These are phyloP conservation scores for Prietella phreatophila DNA, from an alignment of 2,113 vertebrate genomes.

Conservation along the genomic window DNA sequence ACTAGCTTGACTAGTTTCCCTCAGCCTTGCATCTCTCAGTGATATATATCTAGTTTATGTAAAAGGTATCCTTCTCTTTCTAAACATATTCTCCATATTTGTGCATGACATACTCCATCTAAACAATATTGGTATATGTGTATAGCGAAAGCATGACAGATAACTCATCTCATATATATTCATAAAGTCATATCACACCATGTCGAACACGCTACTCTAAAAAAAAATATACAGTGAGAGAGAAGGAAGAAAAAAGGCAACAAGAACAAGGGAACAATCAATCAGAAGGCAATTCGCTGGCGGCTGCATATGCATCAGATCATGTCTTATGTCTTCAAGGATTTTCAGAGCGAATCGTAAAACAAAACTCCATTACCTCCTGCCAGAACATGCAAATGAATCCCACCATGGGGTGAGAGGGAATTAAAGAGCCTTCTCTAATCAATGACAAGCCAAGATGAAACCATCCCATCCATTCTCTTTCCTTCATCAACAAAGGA, in stretches of 20 bases:
- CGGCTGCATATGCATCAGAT: constrained; percentile 99
- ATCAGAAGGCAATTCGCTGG: constrained; percentile 91
- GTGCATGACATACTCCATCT: constrained; percentile 43
- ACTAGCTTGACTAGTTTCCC: not conserved
- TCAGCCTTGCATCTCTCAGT: not conserved
- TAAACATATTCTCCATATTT: constrained; percentile 50
- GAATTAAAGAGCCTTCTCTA: constrained; percentile 98
- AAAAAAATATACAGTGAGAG: constrained; percentile 48
- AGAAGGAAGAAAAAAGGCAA: constrained; percentile 60
- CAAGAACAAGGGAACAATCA: constrained; percentile 80
- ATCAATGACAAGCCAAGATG: constrained; percentile 99
- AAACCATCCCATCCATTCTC: constrained; percentile 84
- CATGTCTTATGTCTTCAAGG: constrained; percentile 97
- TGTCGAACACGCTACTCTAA: constrained; percentile 48
- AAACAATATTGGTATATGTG: constrained; percentile 56
- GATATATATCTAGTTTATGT: constrained; percentile 35
- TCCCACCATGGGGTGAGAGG: constrained; percentile 98
- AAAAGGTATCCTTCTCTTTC: constrained; percentile 48
- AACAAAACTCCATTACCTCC: constrained; percentile 99
- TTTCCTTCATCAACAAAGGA: constrained; percentile 73
- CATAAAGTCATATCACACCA: constrained; percentile 45
- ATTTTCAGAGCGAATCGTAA: constrained; percentile 94
- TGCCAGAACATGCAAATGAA: constrained; percentile 99
- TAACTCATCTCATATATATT: constrained; percentile 43
- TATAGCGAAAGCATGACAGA: constrained; percentile 52